Percentiles rank a stretch among this genome's conserved stretches.
Evolutionary conservation across 2,113 vertebrate species (phyloP).

Genomic region (Cyphomyrus discorhynchus): DNA sequence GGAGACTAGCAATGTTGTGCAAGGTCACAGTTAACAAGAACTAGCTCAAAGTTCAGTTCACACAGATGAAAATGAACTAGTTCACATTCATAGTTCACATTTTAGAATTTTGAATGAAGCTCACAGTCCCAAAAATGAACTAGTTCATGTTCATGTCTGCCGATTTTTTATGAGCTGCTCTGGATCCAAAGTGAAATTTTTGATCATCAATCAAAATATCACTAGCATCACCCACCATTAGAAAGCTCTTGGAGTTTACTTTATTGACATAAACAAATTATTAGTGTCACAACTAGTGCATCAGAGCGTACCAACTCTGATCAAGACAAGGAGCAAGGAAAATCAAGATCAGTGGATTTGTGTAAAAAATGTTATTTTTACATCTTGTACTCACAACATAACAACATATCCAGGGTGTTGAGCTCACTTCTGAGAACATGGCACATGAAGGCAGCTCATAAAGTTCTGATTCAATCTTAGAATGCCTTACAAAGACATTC

Average conservation of each 20-base stretch:
- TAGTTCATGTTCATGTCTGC: not conserved
- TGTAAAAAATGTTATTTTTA: not conserved
- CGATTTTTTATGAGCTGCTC: not conserved
- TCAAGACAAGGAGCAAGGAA: not conserved
- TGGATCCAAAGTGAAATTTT: not conserved
- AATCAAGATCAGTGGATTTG: not conserved
- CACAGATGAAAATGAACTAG: not conserved
- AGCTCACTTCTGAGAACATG: not conserved
- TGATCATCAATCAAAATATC: not conserved
- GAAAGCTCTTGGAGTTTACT: not conserved
- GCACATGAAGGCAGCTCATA: not conserved
- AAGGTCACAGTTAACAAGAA: not conserved
- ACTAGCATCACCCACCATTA: not conserved
- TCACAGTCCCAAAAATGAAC: not conserved
- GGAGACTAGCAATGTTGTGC: not conserved
- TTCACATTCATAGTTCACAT: not conserved
- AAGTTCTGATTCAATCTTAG: not conserved
- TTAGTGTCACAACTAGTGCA: not conserved
- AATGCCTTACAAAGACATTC: not conserved
- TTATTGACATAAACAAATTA: not conserved
- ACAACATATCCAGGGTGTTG: not conserved
- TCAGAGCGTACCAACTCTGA: not conserved
- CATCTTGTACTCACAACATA: not conserved
- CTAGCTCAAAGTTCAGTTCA: not conserved
- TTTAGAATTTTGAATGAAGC: not conserved